phyloP scores from a whole-genome alignment of 2,888 invertebrate species.

The Stenoptilia bipunctidactyla region DNA sequence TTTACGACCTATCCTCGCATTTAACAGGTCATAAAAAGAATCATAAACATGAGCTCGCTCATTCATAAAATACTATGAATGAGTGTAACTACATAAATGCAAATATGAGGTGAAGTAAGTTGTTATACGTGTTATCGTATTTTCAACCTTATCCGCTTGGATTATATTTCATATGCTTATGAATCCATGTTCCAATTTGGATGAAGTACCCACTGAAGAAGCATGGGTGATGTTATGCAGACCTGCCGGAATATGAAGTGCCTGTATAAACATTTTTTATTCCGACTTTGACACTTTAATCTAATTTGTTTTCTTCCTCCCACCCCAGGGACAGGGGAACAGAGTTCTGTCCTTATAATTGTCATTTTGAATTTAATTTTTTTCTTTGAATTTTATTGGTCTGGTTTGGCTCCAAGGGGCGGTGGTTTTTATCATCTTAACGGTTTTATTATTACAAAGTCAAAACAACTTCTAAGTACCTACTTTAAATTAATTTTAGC shows the following conservation, averaged over 20 bases:
- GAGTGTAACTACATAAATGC: conserved; percentile 65
- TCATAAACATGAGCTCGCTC: conserved; percentile 57
- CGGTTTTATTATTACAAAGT: not conserved
- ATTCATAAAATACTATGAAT: conserved; percentile 58
- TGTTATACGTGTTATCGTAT: conserved; percentile 12
- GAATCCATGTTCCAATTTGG: conserved; percentile 17
- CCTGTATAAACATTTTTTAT: conserved; percentile 52
- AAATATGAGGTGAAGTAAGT: conserved; percentile 34
- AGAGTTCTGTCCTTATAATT: conserved; percentile 59
- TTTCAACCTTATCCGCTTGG: conserved; percentile 23
- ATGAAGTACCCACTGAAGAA: conserved; percentile 16
- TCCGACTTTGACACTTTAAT: conserved; percentile 71
- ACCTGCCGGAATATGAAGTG: conserved; percentile 48
- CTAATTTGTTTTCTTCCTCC: conserved; percentile 65
- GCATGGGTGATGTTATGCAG: conserved; percentile 43
- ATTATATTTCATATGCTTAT: conserved; percentile 9
- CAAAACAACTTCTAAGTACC: not conserved
- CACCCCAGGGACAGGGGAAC: conserved; percentile 58
- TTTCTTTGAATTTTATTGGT: not conserved
- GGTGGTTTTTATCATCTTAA: conserved; percentile 5
- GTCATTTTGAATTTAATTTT: conserved; percentile 47
- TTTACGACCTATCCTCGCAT: conserved; percentile 63
- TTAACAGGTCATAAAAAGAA: conserved; percentile 65
- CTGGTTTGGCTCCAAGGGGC: conserved; percentile 15
- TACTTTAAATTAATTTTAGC: conserved; percentile 1